Evolutionary conservation across 2,113 vertebrate species (phyloP).

Genomic region (Myotis lucifugus): DNA sequence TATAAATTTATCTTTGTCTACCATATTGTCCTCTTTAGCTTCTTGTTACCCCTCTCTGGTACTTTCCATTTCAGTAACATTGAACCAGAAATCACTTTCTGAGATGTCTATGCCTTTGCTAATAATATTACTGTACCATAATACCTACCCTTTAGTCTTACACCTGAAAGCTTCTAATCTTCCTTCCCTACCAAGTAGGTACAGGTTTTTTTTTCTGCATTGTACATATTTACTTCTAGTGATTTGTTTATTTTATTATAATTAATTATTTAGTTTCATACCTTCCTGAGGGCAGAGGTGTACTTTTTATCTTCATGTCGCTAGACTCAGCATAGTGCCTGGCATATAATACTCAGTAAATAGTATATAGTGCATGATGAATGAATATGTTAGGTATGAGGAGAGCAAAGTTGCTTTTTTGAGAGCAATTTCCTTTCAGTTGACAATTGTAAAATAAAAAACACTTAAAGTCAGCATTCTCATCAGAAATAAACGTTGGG

Average conservation of each 20-base stretch:
- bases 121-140: background rate
- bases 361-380: slow-evolving; percentile 28
- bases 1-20: background rate
- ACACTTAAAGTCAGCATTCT: background rate
- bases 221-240: background rate
- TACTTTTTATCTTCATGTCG: slow-evolving; percentile 1
- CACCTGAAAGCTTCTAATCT: background rate
- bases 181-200: background rate
- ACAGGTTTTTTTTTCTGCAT: background rate
- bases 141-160: background rate
- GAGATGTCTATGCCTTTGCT: background rate
- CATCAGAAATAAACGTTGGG: slow-evolving; percentile 4
- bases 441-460: background rate
- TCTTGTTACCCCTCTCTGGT: background rate
- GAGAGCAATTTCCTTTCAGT: background rate
- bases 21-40: background rate
- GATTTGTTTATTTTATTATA: slow-evolving; percentile 1
- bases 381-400: background rate
- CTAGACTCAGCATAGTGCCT: background rate
- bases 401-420: slow-evolving; percentile 19
- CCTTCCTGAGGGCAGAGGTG: background rate
- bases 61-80: background rate
- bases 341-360: background rate
- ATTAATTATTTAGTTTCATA: background rate
- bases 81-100: slow-evolving; percentile 41